These are phyloP conservation scores for Corydoras maculifer DNA, from an alignment of 2,113 vertebrate species.

Conservation along the genomic window DNA sequence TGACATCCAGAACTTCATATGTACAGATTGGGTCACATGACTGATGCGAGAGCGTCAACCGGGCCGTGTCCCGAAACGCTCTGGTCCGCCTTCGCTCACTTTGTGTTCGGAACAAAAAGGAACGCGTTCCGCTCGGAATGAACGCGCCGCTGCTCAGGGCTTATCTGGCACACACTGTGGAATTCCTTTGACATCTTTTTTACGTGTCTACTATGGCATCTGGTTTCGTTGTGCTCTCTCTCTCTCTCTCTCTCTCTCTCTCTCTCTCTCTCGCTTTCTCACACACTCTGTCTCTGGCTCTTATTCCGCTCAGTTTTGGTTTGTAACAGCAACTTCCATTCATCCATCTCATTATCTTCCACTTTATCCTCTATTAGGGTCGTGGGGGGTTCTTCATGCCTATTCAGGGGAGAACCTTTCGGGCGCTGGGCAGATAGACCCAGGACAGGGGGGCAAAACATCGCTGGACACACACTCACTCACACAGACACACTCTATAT, in stretches of 20 bases:
- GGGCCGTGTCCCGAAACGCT: not conserved
- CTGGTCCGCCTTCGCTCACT: not conserved
- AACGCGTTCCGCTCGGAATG: not conserved
- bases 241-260: not conserved
- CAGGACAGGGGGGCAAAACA: too few species aligned
- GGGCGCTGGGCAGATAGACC: too few species aligned
- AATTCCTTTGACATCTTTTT: conserved; percentile 25
- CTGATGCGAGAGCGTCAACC: too few species aligned
- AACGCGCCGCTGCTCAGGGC: not conserved
- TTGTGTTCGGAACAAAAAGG: not conserved
- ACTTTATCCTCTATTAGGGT: too few species aligned
- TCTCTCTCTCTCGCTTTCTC: not conserved
- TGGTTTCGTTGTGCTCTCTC: conserved; percentile 18
- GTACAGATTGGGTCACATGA: too few species aligned
- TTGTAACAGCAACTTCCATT: too few species aligned
- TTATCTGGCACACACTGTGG: conserved; percentile 16
- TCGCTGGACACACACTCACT: too few species aligned
- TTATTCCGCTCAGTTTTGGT: not conserved
- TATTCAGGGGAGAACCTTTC: too few species aligned
- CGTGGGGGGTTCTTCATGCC: too few species aligned
- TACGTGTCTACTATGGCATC: conserved; percentile 22
- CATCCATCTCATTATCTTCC: too few species aligned
- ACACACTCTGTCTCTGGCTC: not conserved
- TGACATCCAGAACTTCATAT: too few species aligned
- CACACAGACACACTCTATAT: too few species aligned